Evolutionary conservation across 1,140 invertebrate species (phyloP), one percentile per base, ranked within the genome.

Genomic region (Popillia japonica): DNA sequence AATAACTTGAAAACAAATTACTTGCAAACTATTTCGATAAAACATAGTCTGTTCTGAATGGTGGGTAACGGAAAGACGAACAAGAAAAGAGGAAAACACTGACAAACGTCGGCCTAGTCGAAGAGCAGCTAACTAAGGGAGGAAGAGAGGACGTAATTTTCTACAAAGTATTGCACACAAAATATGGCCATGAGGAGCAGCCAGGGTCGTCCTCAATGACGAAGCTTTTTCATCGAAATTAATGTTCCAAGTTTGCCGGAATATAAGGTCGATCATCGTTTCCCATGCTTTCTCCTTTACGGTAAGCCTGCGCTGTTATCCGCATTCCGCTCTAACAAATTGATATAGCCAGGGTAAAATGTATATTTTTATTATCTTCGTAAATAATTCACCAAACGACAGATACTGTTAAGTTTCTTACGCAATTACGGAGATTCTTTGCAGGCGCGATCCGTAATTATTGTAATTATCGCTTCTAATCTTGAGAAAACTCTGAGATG

Each of bases 1-100:
- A 68, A 68, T 68, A 68, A 68, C 61, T 68, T 68, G 61, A 68
- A 68, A 68, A 68, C 61, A 68, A 68, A 68, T 27, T 68, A 68
- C 61, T 68, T 68, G 22, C 61, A 68, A 68, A 68, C 61, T 68
- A 68, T 68, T 68, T 34, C 27, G 61, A 68, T 68, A 68, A 68
- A 68, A 68, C 61, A 23, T 68, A 17, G 61, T 27, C 23, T 68
- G 61, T 10, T 22, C 6, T 68, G 61, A 68, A 68, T 68, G 22
- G 61, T 22, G 61, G 61, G 61, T 34, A 68, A 8, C 61, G 22
- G 61, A 68, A 68, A 34, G 61, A 68, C 22, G 61, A 68, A 14
- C 61, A 68, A 68, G 61, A 68, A 68, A 20, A 68, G 27, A 68
- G 14, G 20, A 9, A 23, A 68, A 10, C 61, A 11, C 20, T 68